A percentile compares a stretch with the other conserved stretches of the same genome.
Evolutionary conservation across 2,888 invertebrate species (phyloP).

Genomic region (Dione vanillae): DNA sequence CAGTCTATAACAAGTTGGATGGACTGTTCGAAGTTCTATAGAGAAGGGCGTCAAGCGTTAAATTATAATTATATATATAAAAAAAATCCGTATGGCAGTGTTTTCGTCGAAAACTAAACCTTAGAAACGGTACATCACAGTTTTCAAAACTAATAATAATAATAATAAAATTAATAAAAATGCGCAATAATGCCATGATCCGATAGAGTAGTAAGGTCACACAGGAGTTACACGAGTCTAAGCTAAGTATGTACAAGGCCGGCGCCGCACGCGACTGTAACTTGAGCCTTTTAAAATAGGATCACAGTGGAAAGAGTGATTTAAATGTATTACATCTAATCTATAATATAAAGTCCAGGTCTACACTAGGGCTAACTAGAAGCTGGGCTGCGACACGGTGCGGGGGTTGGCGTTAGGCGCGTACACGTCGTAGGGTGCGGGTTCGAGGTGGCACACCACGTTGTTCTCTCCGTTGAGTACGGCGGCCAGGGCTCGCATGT

Average conservation of each 20-base stretch:
- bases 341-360: constrained; percentile 75
- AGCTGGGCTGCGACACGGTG: constrained; percentile 82
- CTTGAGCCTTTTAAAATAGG: constrained; percentile 82
- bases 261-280: constrained; percentile 63
- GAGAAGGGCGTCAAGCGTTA: constrained; percentile 48
- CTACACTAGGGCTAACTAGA: constrained; percentile 77
- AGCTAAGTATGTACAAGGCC: constrained; percentile 75
- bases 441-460: constrained; percentile 93
- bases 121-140: constrained; percentile 76
- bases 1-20: constrained; percentile 84
- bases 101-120: constrained; percentile 57
- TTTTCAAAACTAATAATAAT: constrained; percentile 68
- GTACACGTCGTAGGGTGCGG: constrained; percentile 83
- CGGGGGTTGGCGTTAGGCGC: constrained; percentile 76
- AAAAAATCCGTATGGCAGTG: constrained; percentile 57
- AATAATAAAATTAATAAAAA: constrained; percentile 53
- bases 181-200: constrained; percentile 63
- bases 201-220: constrained; percentile 77
- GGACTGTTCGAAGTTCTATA: constrained; percentile 66
- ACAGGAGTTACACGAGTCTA: constrained; percentile 70
- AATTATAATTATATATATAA: constrained; percentile 33
- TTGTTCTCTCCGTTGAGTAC: constrained; percentile 93
- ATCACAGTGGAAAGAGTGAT: constrained; percentile 85
- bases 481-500: constrained; percentile 87
- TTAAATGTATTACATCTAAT: constrained; percentile 72